These are phyloP conservation scores for Allacma fusca DNA, from an alignment of 2,888 invertebrate species.

Conservation along the genomic window DNA sequence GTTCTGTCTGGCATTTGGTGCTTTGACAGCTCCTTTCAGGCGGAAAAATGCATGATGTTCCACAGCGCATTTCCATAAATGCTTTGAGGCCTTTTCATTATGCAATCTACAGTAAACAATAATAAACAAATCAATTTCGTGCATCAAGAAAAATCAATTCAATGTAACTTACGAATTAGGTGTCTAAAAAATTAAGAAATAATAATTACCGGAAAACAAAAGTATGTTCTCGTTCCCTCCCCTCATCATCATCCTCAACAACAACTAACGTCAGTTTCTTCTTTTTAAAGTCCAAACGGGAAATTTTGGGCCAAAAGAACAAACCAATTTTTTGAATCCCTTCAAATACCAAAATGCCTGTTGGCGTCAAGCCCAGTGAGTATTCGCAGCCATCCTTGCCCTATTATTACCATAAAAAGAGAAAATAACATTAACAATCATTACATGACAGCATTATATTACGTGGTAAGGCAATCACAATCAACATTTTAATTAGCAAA, in stretches of 20 bases:
- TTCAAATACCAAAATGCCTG: conserved; percentile 98
- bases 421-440: not conserved
- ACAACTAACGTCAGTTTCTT: conserved; percentile 96
- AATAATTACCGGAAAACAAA: conserved; percentile 89
- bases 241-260: conserved; percentile 98
- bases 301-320: conserved; percentile 99
- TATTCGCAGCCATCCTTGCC: conserved; percentile 98
- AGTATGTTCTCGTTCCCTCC: conserved; percentile 96
- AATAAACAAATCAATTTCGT: not conserved
- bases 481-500: too few relatives aligned
- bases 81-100: conserved; percentile 98
- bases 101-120: conserved; percentile 70
- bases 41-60: conserved; percentile 99
- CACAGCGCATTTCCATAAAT: conserved; percentile 99
- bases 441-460: not conserved
- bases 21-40: conserved; percentile 86
- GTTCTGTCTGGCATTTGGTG: conserved; percentile 88
- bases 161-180: too few relatives aligned
- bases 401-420: conserved; percentile 64
- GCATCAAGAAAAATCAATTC: not conserved
- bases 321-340: conserved; percentile 95
- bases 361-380: conserved; percentile 94
- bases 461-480: too few relatives aligned
- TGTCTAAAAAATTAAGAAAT: too few relatives aligned
- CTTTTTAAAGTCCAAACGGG: conserved; percentile 96